Evolutionary conservation across 2,888 invertebrate species (phyloP).

Genomic region (Thyatira batis): DNA sequence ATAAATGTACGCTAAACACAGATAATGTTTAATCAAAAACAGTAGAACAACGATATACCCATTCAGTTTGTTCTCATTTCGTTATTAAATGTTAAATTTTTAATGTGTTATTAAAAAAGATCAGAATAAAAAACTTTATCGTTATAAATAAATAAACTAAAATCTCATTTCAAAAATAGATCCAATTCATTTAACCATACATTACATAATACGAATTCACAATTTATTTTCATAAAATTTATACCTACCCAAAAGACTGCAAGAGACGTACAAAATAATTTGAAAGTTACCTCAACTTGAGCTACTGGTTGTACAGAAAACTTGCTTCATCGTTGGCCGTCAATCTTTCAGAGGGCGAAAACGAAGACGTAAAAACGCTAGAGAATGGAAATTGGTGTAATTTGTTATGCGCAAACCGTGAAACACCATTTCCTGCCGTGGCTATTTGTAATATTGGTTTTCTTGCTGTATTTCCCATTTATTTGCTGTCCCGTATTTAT

Average conservation of each 20-base stretch:
- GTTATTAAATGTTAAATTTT: no score
- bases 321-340: conserved; percentile 12
- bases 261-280: not conserved
- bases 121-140: no score
- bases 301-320: not conserved
- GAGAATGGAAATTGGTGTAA: conserved; percentile 54
- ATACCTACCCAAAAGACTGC: no score
- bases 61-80: no score
- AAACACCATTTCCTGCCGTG: conserved; percentile 54
- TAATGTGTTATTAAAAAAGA: no score
- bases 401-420: conserved; percentile 54
- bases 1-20: not conserved
- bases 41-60: no score
- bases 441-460: conserved; percentile 43
- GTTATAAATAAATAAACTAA: no score
- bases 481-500: conserved; percentile 11
- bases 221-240: no score
- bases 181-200: no score
- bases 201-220: no score
- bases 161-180: no score
- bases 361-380: conserved; percentile 32
- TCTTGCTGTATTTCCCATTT: conserved; percentile 25
- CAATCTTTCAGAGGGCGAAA: conserved; percentile 38
- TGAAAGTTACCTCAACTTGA: not conserved
- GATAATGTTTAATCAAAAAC: not conserved